These are phyloP conservation scores for Bombus sibiricus DNA, from an alignment of 1,140 invertebrate genomes.

Conservation along the genomic window DNA sequence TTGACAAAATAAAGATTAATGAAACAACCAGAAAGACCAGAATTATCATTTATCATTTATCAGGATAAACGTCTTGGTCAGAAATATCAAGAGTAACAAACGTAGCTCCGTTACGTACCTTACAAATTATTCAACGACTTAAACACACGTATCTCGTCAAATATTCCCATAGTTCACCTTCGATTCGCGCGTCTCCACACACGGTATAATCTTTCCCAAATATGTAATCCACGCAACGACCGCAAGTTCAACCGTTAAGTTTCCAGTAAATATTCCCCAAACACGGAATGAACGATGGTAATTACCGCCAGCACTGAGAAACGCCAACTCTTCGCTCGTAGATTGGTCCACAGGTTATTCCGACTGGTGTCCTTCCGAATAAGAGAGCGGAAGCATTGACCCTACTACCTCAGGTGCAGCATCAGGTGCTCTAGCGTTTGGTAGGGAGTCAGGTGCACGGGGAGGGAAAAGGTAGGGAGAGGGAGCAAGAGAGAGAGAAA, in stretches of 20 bases:
- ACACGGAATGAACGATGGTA: neutral
- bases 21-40: neutral
- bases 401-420: constrained; percentile 41
- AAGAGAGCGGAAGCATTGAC: constrained; percentile 43
- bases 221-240: too few relatives aligned
- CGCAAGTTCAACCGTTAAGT: neutral
- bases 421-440: constrained; percentile 32
- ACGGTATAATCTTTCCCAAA: neutral
- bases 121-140: neutral
- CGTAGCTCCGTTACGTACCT: neutral
- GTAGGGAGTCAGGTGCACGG: neutral
- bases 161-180: neutral
- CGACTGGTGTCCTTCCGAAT: neutral
- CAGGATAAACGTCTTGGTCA: too few relatives aligned
- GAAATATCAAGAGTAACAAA: neutral
- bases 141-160: neutral
- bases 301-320: neutral
- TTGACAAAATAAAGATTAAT: neutral
- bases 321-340: neutral
- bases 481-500: neutral
- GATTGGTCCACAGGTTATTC: neutral
- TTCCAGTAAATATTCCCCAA: neutral
- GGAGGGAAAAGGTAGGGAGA: neutral
- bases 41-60: neutral
- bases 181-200: neutral